phyloP scores from a whole-genome alignment of 1,140 invertebrate genomes.

The Cyclargus thomasi region DNA sequence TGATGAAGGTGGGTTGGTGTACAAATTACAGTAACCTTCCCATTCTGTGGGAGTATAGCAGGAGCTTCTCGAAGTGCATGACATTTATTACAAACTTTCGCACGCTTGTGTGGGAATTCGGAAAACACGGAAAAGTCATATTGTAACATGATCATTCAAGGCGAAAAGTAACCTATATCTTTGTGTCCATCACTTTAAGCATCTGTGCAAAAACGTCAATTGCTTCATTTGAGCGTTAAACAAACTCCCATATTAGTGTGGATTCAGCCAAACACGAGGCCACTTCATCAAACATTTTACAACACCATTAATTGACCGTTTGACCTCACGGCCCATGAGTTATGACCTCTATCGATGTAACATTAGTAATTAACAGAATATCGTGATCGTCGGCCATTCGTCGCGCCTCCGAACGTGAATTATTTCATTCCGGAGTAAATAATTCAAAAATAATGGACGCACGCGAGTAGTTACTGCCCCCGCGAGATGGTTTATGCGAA shows the following conservation, averaged over 20 bases:
- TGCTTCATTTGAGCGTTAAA: too few species aligned
- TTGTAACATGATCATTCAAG: too few species aligned
- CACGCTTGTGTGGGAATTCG: too few species aligned
- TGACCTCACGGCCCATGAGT: slow-evolving; percentile 6
- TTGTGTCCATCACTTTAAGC: too few species aligned
- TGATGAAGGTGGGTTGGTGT: not conserved
- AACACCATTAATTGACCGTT: not conserved
- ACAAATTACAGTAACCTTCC: too few species aligned
- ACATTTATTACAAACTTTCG: too few species aligned
- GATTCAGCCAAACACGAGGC: not conserved
- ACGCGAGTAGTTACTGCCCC: slow-evolving; percentile 31
- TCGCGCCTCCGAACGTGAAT: slow-evolving; percentile 34
- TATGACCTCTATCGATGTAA: slow-evolving; percentile 1
- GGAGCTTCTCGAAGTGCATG: too few species aligned
- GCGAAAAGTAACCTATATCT: too few species aligned
- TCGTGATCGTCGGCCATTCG: slow-evolving; percentile 34
- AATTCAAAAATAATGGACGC: slow-evolving; percentile 35
- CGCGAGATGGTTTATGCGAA: slow-evolving; percentile 28
- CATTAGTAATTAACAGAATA: slow-evolving; percentile 32
- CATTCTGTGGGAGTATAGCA: too few species aligned
- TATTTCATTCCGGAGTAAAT: slow-evolving; percentile 35
- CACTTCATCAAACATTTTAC: not conserved
- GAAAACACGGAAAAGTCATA: too few species aligned
- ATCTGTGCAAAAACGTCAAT: too few species aligned
- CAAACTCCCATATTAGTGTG: too few species aligned